These are phyloP conservation scores for Acyrthosiphon pisum DNA, from an alignment of 1,140 invertebrate genomes.

Conservation along the genomic window DNA sequence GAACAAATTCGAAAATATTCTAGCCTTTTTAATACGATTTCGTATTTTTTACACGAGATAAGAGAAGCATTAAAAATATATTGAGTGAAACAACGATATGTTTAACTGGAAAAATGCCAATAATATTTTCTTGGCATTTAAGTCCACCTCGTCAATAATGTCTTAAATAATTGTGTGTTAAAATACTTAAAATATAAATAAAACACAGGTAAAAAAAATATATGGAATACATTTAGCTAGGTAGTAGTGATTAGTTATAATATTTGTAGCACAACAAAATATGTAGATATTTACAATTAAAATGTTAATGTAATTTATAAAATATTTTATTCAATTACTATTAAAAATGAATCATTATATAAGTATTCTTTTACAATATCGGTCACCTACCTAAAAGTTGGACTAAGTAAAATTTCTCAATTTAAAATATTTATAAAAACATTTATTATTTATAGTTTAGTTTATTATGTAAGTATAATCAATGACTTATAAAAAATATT, in stretches of 20 bases:
- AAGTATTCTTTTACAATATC: not conserved
- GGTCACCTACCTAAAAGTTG: not conserved
- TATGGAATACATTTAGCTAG: not conserved
- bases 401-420: not conserved
- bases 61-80: slow-evolving; percentile 54
- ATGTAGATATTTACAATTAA: not conserved
- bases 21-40: not conserved
- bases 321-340: not conserved
- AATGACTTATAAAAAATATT: not conserved
- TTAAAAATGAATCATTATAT: too few relatives aligned
- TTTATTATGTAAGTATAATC: not conserved
- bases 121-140: slow-evolving; percentile 49
- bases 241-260: not conserved
- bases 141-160: slow-evolving; percentile 3
- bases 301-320: not conserved
- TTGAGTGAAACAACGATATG: slow-evolving; percentile 56
- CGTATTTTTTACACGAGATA: slow-evolving; percentile 38
- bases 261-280: not conserved
- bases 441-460: too few relatives aligned
- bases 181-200: slow-evolving; percentile 39
- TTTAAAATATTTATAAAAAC: not conserved
- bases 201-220: not conserved
- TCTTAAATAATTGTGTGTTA: slow-evolving; percentile 46
- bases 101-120: slow-evolving; percentile 48
- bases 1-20: slow-evolving; percentile 37